phyloP scores from a whole-genome alignment of 2,888 invertebrate species.

The Teleiodes luculella region DNA sequence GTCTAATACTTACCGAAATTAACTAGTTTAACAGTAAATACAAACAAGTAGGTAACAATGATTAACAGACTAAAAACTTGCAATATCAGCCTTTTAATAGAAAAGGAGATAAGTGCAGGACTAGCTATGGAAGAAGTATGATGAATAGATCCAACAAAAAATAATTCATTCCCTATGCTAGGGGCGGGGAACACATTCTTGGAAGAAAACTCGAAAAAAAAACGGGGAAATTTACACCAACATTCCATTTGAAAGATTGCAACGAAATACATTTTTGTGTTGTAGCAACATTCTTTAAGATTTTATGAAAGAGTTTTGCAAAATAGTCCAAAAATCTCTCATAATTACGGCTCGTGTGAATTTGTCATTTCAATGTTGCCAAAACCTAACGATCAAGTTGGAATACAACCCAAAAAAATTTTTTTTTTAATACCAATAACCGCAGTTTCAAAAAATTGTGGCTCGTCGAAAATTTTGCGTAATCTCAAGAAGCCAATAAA shows the following conservation, averaged over 20 bases:
- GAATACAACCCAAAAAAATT: slow-evolving; percentile 46
- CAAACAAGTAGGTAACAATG: slow-evolving; percentile 25
- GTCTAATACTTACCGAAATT: slow-evolving; percentile 48
- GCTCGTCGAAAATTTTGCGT: slow-evolving; percentile 27
- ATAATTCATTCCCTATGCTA: slow-evolving; percentile 73
- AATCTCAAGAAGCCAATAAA: slow-evolving; percentile 60
- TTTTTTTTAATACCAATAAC: slow-evolving; percentile 1
- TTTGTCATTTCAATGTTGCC: slow-evolving; percentile 51
- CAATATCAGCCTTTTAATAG: slow-evolving; percentile 65
- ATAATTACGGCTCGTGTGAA: neutral
- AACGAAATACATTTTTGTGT: slow-evolving; percentile 52
- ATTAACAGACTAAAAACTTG: slow-evolving; percentile 52
- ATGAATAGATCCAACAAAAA: slow-evolving; percentile 51
- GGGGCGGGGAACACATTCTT: slow-evolving; percentile 80
- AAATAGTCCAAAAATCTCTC: slow-evolving; percentile 1
- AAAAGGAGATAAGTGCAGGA: slow-evolving; percentile 60
- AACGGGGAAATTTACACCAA: slow-evolving; percentile 79
- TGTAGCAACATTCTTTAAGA: slow-evolving; percentile 59
- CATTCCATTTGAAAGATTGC: slow-evolving; percentile 81
- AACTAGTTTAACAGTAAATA: slow-evolving; percentile 16
- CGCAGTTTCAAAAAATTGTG: slow-evolving; percentile 15
- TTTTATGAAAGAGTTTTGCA: slow-evolving; percentile 2
- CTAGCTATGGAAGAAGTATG: slow-evolving; percentile 66
- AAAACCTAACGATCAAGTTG: slow-evolving; percentile 70
- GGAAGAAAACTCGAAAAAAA: slow-evolving; percentile 48